Base-by-base conservation (phyloP, 2,888 invertebrate genomes). In the Liopterus haemorrhoidalis region DNA sequence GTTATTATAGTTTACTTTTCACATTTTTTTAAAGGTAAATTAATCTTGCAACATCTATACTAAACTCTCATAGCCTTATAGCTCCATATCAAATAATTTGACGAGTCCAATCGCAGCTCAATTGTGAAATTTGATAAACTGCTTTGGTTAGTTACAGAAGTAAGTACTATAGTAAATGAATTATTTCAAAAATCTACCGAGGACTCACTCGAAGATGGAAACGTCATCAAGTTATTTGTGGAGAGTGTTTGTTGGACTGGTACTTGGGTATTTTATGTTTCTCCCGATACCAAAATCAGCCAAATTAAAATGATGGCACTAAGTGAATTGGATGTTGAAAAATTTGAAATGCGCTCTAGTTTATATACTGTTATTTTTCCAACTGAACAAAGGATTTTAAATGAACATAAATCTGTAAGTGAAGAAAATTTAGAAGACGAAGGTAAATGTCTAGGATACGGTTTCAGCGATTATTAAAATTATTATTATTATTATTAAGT, bases 211-310 rank as follows among this genome's bases (percentile, higher is more conserved):
- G n/a, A n/a, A n/a, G n/a, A n/a, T n/a, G 33, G 32, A 33, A 33
- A 45, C 25, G 33, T 20, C 12, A 32, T 45, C 19, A 24, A 32
- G n/a, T 27, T 45, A 14, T 27, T 32, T 14, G 45, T 45, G 9
- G 38, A 39, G 6, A 45, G 45, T 33, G 27, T 45, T 11, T 38
- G 22, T 15, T 45, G 45, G 45, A 33, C 38, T 4, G 45, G 39
- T 5, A 14, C 27, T 18, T 45, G 45, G 45, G 39, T 27, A 5
- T 45, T 45, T 32, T 18, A 39, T 20, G 39, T 45, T 3, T 39
- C 45, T 4, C 21, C 31, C 11, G 45, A 39, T 12, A 39, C 39
- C 11, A 32, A 39, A 25, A 45, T 45, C 4, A 45, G 32, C 20
- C 28, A 39, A 25, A 45, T 45, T 19, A 45, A 45, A 25, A 38